Conservation (phyloP, 2,888 invertebrate species). For the Tachina grossa region DNA sequence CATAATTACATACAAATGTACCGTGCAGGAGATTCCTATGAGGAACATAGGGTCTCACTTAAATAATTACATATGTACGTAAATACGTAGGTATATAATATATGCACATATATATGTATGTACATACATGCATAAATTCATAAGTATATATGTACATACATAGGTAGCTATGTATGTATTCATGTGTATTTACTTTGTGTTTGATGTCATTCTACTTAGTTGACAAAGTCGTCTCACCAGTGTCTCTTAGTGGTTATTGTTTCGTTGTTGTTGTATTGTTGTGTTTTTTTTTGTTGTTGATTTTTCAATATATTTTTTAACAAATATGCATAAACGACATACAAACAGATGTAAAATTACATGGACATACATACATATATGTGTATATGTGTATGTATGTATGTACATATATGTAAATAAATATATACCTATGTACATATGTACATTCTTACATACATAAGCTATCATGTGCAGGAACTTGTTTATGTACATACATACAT, state of each 20-base stretch:
- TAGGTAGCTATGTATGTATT: neutral
- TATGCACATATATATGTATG: slow-evolving; percentile 18
- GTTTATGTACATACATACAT: slow-evolving; percentile 29
- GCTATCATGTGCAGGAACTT: slow-evolving; percentile 21
- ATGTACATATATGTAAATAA: too few species aligned
- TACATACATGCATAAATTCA: neutral
- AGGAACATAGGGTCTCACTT: neutral
- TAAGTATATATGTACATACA: neutral
- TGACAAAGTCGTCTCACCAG: slow-evolving; percentile 28
- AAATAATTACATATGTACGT: neutral
- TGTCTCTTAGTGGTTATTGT: slow-evolving; percentile 34
- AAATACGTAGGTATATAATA: slow-evolving; percentile 16
- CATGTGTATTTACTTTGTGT: slow-evolving; percentile 25
- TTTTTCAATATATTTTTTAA: slow-evolving; percentile 19
- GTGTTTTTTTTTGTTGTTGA: slow-evolving; percentile 43
- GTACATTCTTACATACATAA: slow-evolving; percentile 5
- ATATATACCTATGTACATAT: neutral
- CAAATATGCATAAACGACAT: slow-evolving; percentile 2
- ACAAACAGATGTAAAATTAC: too few species aligned
- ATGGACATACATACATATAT: too few species aligned
- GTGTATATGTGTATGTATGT: too few species aligned
- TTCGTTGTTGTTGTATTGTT: slow-evolving; percentile 37
- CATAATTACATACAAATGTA: too few species aligned
- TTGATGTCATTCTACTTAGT: slow-evolving; percentile 32
- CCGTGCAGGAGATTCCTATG: too few species aligned